Percentiles rank a stretch among this genome's conserved stretches.
These are phyloP conservation scores for Diarsia rubi DNA, from an alignment of 2,888 invertebrate genomes.

Conservation along the genomic window DNA sequence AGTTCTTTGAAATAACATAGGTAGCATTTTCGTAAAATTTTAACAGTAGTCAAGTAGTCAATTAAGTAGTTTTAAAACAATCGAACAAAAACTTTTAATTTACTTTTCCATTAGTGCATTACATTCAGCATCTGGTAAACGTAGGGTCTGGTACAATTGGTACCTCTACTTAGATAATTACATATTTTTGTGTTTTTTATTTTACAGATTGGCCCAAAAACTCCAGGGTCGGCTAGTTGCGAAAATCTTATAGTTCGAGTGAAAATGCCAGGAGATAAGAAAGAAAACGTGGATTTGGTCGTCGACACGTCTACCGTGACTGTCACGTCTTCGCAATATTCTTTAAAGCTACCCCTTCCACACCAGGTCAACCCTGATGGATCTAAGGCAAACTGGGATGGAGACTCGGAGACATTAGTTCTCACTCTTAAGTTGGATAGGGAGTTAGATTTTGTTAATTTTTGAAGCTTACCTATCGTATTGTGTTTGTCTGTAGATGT, in stretches of 20 bases:
- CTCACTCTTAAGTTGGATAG: conserved; percentile 94
- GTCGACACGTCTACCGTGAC: conserved; percentile 92
- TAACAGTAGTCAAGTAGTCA: too few species aligned
- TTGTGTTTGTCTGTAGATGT: neutral
- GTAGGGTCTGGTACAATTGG: neutral
- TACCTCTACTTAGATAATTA: neutral
- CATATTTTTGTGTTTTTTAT: neutral
- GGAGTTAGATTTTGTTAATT: conserved; percentile 97
- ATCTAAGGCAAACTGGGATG: conserved; percentile 95
- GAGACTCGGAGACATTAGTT: conserved; percentile 91
- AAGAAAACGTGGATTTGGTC: conserved; percentile 94
- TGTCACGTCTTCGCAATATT: conserved; percentile 92
- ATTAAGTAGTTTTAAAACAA: neutral
- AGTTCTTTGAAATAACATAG: too few species aligned
- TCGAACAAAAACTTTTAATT: conserved; percentile 19
- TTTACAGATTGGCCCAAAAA: conserved; percentile 94
- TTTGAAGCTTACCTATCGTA: conserved; percentile 87
- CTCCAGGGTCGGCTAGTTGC: conserved; percentile 95
- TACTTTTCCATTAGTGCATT: conserved; percentile 1
- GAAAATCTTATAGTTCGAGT: conserved; percentile 96
- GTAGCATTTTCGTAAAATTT: too few species aligned
- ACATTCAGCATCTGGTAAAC: neutral
- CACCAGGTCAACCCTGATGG: conserved; percentile 95
- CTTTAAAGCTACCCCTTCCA: conserved; percentile 94
- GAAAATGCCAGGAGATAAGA: conserved; percentile 94